Evolutionary conservation across 2,888 invertebrate genomes (phyloP), one percentile per base, ranked within the genome.

Genomic region (Incurvaria masculella): DNA sequence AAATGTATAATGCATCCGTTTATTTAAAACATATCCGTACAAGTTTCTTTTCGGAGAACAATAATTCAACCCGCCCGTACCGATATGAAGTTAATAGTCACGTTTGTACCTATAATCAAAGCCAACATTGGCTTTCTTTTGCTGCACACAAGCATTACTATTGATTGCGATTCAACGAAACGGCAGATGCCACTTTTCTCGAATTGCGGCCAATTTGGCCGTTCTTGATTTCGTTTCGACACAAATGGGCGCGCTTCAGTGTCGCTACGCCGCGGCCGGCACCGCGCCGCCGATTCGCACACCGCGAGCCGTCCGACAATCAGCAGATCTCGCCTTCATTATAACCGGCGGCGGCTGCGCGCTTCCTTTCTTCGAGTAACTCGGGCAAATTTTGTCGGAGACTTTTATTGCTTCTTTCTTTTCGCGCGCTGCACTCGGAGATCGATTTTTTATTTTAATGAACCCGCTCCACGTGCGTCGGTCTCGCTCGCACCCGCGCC

Each of bases 371-470:
- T 74, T 74, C 75, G 74, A 68, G 67, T 75, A 76, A 75, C 71
- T 74, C 75, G 75, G 75, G 76, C 76, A 76, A 76, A 75, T 69
- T 76, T 76, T 65, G 66, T 66, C 62, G 70, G 66, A 68, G 72
- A 72, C 66, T 72, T 76, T 75, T 74, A 75, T 73, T 71, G 10
- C 4, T 33, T 33, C 8, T 71, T 58, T 60, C 66, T 68, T 63
- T 66, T 68, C 67, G 68, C 70, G 63, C 65, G 66, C 64, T 73
- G 72, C 71, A 74, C 73, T 76, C 72, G 59, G 69, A 72, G 69
- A 72, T 73, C 68, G 59, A 65, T 68, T 70, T 76, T 76, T 76
- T 75, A 75, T 78, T 76, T 76, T 76, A 78, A 78, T 76, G 75
- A 75, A 73, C 70, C 67, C 64, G 73, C 73, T 73, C 69, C 62